Evolutionary conservation across 1,140 invertebrate species (phyloP).

Genomic region (Bombus confusus): DNA sequence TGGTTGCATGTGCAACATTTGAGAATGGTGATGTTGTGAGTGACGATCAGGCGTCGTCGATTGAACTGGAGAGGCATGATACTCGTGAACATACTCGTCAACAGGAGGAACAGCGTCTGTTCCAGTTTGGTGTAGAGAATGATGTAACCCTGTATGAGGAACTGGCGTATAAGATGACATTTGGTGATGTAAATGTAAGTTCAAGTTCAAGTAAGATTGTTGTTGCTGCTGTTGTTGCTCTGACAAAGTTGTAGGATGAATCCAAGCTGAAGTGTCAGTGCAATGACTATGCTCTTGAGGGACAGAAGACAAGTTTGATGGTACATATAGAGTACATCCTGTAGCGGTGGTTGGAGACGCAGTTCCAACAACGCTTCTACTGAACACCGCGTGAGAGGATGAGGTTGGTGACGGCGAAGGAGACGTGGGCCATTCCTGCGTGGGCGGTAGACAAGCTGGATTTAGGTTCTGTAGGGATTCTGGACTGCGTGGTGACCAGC

Average conservation of each 20-base stretch:
- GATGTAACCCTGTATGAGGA: constrained; percentile 64
- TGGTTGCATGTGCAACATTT: constrained; percentile 71
- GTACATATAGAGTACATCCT: constrained; percentile 76
- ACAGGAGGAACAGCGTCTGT: constrained; percentile 58
- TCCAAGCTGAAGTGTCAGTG: constrained; percentile 74
- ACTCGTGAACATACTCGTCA: constrained; percentile 70
- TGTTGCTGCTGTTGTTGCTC: constrained; percentile 76
- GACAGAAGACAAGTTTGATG: constrained; percentile 68
- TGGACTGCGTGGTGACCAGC: constrained; percentile 79
- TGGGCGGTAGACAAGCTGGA: constrained; percentile 46
- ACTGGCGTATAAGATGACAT: constrained; percentile 71
- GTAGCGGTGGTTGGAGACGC: constrained; percentile 68
- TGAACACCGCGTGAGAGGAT: constrained; percentile 66
- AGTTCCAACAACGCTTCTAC: constrained; percentile 59
- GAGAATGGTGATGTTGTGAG: constrained; percentile 62
- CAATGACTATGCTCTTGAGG: constrained; percentile 75
- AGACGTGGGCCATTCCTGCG: constrained; percentile 79
- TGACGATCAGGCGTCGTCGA: constrained; percentile 68
- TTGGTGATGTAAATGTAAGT: constrained; percentile 80
- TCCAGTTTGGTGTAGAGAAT: constrained; percentile 65
- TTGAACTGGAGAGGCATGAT: constrained; percentile 63
- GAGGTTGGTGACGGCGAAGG: constrained; percentile 78
- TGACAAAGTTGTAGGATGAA: constrained; percentile 73
- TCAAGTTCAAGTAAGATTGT: constrained; percentile 80
- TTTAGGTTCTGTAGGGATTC: constrained; percentile 69